phyloP scores from a whole-genome alignment of 2,888 invertebrate genomes.

The Ormyrus pomaceus region DNA sequence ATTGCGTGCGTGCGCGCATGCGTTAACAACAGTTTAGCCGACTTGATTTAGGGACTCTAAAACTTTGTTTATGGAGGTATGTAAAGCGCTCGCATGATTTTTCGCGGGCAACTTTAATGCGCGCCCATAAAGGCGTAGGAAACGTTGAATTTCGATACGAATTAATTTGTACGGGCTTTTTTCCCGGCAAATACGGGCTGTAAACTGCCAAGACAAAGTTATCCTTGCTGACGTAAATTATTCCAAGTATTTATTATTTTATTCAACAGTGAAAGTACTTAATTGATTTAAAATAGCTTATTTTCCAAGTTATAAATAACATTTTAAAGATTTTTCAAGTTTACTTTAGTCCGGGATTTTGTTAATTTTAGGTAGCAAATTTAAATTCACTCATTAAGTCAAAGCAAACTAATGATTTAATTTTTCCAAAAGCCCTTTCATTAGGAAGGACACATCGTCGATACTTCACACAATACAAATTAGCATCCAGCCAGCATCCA shows the following conservation, averaged over 20 bases:
- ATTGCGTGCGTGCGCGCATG: not conserved
- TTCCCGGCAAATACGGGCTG: not conserved
- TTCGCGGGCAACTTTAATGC: slow-evolving; percentile 23
- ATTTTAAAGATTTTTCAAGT: too few species aligned
- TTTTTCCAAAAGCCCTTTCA: too few species aligned
- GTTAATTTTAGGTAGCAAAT: too few species aligned
- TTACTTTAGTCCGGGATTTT: too few species aligned
- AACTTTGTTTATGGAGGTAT: slow-evolving; percentile 54
- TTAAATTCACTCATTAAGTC: too few species aligned
- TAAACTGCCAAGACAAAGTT: slow-evolving; percentile 16
- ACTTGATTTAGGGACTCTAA: slow-evolving; percentile 47
- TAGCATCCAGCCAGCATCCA: too few species aligned
- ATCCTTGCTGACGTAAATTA: slow-evolving; percentile 5
- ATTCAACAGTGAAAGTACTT: too few species aligned
- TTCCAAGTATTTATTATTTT: slow-evolving; percentile 22
- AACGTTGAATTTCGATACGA: slow-evolving; percentile 32
- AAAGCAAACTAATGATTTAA: too few species aligned
- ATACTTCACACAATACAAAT: too few species aligned
- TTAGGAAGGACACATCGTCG: too few species aligned
- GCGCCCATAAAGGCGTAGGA: slow-evolving; percentile 9
- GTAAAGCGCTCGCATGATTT: slow-evolving; percentile 29
- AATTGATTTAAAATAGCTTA: too few species aligned
- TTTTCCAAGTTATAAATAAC: too few species aligned
- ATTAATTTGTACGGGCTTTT: slow-evolving; percentile 35
- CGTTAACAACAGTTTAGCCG: slow-evolving; percentile 31